A percentile compares a stretch with the other conserved stretches of the same genome.
Conservation (phyloP, 2,113 vertebrate species). For the Procapra przewalskii region DNA sequence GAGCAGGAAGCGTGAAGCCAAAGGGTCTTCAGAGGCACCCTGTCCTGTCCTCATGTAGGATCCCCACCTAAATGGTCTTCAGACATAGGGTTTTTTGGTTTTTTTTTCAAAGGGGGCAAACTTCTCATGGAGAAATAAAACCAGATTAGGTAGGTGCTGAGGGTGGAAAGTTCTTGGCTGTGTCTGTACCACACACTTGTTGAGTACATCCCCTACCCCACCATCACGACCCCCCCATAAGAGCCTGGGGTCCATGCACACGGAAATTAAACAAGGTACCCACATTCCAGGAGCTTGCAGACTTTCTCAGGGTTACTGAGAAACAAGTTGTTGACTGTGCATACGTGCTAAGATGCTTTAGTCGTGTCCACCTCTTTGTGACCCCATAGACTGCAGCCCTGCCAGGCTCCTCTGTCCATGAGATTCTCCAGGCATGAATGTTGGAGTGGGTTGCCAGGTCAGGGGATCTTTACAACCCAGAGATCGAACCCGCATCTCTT, state of each 20-base stretch:
- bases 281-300: neutral
- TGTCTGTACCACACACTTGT: neutral
- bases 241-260: neutral
- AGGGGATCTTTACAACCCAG: neutral
- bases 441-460: neutral
- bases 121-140: neutral
- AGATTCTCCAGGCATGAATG: neutral
- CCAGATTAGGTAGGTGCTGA: neutral
- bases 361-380: neutral
- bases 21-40: neutral
- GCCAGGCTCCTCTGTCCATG: neutral
- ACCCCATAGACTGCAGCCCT: neutral
- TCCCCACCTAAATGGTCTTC: neutral
- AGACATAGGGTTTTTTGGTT: neutral
- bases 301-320: neutral
- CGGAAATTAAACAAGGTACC: neutral
- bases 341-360: neutral
- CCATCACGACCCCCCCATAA: neutral
- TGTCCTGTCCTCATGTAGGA: neutral
- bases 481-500: neutral
- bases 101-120: neutral
- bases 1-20: neutral
- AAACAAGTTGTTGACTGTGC: neutral
- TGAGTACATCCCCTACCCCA: neutral
- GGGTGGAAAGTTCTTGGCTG: neutral